Conservation (phyloP, 2,113 vertebrate genomes). For the Colinus virginianus region DNA sequence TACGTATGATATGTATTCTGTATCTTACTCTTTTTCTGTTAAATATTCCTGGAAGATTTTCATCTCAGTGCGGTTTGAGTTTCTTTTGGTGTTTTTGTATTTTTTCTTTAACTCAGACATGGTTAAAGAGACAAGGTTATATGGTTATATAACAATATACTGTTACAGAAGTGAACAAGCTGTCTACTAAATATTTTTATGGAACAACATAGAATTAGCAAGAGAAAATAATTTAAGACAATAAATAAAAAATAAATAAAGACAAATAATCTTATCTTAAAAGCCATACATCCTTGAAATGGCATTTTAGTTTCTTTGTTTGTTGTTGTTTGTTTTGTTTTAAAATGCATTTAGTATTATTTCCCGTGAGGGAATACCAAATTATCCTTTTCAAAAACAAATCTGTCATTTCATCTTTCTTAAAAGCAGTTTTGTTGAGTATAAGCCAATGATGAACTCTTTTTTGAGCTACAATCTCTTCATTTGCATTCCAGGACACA, state of each 20-base stretch:
- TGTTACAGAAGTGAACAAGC: not conserved
- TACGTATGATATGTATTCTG: too few species aligned
- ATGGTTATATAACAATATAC: not conserved
- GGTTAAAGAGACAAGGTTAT: not conserved
- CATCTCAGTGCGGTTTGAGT: not conserved
- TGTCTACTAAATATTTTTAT: not conserved
- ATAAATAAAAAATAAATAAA: not conserved
- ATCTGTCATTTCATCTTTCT: not conserved
- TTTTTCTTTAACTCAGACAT: not conserved
- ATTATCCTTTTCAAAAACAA: not conserved
- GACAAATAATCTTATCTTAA: not conserved
- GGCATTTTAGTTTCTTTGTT: not conserved
- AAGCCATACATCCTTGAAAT: not conserved
- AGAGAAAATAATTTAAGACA: not conserved
- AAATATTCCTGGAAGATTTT: not conserved
- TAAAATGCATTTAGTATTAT: not conserved
- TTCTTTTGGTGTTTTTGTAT: not conserved
- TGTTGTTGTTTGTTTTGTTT: not conserved
- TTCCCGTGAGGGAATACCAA: not conserved
- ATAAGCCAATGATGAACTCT: not conserved
- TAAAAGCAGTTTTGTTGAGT: not conserved
- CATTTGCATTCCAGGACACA: constrained; percentile 76
- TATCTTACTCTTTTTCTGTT: not conserved
- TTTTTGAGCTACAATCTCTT: not conserved
- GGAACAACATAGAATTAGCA: not conserved